These are phyloP conservation scores for Enteromius trimaculatus DNA, from an alignment of 2,797 vertebrate species.

Conservation along the genomic window DNA sequence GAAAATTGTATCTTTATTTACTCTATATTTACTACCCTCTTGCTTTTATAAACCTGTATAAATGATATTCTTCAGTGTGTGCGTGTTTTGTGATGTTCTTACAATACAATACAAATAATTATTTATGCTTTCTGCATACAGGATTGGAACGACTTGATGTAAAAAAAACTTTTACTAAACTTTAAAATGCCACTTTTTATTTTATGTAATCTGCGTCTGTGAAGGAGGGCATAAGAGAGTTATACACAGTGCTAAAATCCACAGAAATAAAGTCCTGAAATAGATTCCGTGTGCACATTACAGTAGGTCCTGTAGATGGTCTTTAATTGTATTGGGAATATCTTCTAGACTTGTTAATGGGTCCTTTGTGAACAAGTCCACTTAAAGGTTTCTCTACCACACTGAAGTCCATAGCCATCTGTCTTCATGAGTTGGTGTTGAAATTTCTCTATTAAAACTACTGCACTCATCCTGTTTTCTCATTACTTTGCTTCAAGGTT, in stretches of 20 bases:
- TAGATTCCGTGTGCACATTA: neutral
- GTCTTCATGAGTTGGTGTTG: constrained; percentile 15
- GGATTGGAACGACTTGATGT: neutral
- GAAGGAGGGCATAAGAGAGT: neutral
- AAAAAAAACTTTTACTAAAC: neutral
- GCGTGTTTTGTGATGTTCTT: neutral
- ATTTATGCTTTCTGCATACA: neutral
- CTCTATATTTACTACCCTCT: neutral
- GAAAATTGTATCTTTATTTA: neutral
- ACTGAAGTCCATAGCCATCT: constrained; percentile 2
- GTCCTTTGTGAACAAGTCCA: neutral
- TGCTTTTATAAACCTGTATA: neutral
- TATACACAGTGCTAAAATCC: neutral
- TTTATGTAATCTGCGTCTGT: neutral
- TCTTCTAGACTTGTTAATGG: neutral
- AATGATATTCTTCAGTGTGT: neutral
- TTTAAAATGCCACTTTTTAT: neutral
- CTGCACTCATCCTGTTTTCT: neutral
- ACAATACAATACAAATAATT: neutral
- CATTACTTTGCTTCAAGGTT: neutral
- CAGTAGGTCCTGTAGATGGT: neutral
- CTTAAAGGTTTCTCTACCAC: neutral
- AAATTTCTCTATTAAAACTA: neutral
- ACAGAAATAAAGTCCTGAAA: neutral
- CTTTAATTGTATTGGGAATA: constrained; percentile 3